phyloP scores from a whole-genome alignment of 2,797 vertebrate species.

The Ceyx erithaca region DNA sequence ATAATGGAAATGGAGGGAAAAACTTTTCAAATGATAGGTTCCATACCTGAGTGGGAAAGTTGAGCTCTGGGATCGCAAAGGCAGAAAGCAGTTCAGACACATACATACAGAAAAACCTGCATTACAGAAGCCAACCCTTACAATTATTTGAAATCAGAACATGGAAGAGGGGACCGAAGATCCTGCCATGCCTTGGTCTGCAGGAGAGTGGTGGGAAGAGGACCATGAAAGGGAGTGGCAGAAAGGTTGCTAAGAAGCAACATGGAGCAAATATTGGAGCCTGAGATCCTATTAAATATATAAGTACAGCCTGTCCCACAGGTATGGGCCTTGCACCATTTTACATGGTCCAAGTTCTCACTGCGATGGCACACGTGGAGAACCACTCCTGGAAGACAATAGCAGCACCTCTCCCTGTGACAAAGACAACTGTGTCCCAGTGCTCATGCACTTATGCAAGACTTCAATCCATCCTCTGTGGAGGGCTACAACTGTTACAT shows the following conservation, averaged over 20 bases:
- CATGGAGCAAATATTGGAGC: neutral
- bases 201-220: neutral
- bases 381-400: neutral
- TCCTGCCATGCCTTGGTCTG: neutral
- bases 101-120: neutral
- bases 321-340: neutral
- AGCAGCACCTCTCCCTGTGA: neutral
- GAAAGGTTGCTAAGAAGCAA: neutral
- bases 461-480: neutral
- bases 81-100: neutral
- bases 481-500: neutral
- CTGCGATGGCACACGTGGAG: accelerated
- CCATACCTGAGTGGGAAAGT: neutral
- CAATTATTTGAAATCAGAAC: neutral
- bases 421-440: neutral
- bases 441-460: neutral
- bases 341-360: accelerated
- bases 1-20: neutral
- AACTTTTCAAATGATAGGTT: neutral
- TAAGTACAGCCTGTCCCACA: neutral
- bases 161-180: neutral
- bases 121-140: neutral
- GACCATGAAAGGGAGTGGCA: neutral
- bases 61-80: neutral
- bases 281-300: neutral